A percentile compares a stretch with the other conserved stretches of the same genome.
Conservation (phyloP, 35 echinoderm and acorn worm species). For the Apostichopus californicus region DNA sequence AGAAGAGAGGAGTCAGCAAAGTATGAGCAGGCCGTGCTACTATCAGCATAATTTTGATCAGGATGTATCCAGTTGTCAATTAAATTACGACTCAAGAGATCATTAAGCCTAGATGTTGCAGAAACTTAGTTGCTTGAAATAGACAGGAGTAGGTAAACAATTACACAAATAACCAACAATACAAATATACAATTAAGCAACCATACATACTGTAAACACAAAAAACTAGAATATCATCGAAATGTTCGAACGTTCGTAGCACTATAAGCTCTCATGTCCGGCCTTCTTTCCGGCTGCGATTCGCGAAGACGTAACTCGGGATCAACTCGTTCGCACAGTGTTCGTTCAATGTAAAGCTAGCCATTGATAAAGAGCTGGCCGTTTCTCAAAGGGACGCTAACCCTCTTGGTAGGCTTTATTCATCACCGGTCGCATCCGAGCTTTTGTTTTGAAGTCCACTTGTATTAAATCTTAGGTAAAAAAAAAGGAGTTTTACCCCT, state of each 20-base stretch:
- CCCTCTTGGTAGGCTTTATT: not conserved
- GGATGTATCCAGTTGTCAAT: not conserved
- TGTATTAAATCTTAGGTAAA: too few relatives aligned
- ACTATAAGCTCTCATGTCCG: too few relatives aligned
- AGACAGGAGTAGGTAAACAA: not conserved
- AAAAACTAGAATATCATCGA: too few relatives aligned
- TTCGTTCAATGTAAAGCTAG: not conserved
- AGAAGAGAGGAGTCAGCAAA: not conserved
- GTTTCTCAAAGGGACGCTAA: not conserved
- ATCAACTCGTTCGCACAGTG: not conserved
- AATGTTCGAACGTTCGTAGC: too few relatives aligned
- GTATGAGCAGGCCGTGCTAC: not conserved
- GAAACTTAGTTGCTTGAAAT: not conserved
- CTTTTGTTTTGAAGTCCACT: not conserved
- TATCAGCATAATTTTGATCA: not conserved
- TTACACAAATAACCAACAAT: too few relatives aligned
- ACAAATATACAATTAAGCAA: too few relatives aligned
- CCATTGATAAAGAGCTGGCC: slow-evolving; percentile 8
- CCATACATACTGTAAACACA: too few relatives aligned
- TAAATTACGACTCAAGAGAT: not conserved
- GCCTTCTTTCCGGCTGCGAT: not conserved
- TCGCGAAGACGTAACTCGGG: not conserved
- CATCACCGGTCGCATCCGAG: not conserved
- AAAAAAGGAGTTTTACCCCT: too few relatives aligned
- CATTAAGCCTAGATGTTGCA: not conserved